Evolutionary conservation across 2,888 invertebrate genomes (phyloP).

Genomic region (Allolobophora icterica): DNA sequence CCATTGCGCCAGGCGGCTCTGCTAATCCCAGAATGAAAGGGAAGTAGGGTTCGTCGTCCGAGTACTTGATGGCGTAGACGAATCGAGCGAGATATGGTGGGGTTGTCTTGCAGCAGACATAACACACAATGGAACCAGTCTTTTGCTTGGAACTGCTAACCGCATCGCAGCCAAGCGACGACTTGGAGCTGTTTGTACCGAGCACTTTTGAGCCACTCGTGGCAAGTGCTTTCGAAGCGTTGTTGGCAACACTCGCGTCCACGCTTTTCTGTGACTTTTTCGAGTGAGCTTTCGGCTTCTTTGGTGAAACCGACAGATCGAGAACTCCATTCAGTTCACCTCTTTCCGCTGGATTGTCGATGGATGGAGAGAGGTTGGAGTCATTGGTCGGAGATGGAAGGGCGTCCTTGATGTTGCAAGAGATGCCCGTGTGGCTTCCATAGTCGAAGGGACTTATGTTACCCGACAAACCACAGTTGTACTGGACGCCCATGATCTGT

Average conservation of each 20-base stretch:
- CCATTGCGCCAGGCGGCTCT: conserved; percentile 83
- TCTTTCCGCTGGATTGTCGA: background rate
- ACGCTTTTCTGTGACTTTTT: background rate
- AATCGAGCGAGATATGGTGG: conserved; percentile 78
- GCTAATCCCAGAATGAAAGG: conserved; percentile 83
- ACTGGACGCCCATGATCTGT: conserved; percentile 66
- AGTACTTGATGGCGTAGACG: conserved; percentile 80
- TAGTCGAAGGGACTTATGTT: conserved; percentile 39
- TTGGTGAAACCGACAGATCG: conserved; percentile 36
- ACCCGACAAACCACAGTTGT: conserved; percentile 31
- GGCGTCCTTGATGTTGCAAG: background rate
- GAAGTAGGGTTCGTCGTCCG: conserved; percentile 84
- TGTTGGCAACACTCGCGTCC: background rate
- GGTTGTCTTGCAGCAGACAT: conserved; percentile 67
- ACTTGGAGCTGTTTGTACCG: background rate
- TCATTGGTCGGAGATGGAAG: background rate
- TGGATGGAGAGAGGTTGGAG: background rate
- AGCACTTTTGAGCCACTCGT: background rate
- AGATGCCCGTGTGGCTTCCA: conserved; percentile 23
- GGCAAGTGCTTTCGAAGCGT: background rate
- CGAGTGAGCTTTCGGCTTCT: background rate
- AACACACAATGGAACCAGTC: conserved; percentile 40
- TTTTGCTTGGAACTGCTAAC: background rate
- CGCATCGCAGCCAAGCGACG: background rate
- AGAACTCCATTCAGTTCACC: conserved; percentile 2